phyloP scores from a whole-genome alignment of 2,888 invertebrate species.

The Poecilobothrus nobilitatus region DNA sequence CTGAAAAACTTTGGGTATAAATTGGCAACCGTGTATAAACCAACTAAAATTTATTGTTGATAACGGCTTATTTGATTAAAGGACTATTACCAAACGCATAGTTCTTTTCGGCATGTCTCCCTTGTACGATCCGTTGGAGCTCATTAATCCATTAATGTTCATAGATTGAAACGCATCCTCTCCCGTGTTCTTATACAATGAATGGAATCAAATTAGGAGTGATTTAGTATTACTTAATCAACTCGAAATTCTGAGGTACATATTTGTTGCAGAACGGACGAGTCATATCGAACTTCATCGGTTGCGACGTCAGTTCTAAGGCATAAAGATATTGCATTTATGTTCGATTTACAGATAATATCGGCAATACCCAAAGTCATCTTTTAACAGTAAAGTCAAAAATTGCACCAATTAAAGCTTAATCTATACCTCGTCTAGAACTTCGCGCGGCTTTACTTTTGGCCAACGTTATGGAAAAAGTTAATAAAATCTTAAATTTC shows the following conservation, averaged over 20 bases:
- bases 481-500: no score
- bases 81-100: no score
- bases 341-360: neutral
- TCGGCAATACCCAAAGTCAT: neutral
- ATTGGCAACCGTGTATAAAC: conserved; percentile 16
- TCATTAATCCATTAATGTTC: conserved; percentile 20
- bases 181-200: conserved; percentile 16
- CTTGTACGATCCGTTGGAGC: conserved; percentile 22
- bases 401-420: neutral
- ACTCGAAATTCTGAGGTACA: conserved; percentile 16
- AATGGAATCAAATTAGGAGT: conserved; percentile 11
- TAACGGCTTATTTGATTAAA: no score
- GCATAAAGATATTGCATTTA: neutral
- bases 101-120: conserved; percentile 16
- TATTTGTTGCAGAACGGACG: neutral
- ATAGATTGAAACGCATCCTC: conserved; percentile 19
- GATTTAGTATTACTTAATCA: conserved; percentile 9
- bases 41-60: no score
- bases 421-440: no score
- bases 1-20: conserved; percentile 20
- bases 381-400: neutral
- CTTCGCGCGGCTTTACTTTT: no score
- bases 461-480: no score
- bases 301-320: neutral
- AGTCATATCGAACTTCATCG: neutral